Base-by-base conservation (phyloP, 2,888 invertebrate genomes). In the Eupsilia transversa region DNA sequence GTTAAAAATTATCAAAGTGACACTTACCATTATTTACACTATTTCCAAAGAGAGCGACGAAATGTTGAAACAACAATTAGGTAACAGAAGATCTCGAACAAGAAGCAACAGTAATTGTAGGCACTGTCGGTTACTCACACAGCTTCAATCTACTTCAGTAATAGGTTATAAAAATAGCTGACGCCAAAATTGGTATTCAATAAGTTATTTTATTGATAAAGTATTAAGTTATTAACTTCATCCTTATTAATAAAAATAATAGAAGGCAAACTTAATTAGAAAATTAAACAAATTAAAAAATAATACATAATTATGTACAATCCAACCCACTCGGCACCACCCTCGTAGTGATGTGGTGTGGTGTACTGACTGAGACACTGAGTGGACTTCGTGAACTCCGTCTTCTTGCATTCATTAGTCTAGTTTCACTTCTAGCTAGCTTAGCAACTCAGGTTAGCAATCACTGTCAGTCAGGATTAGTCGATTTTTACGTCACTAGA, bases 151-250 rank as follows among this genome's bases (percentile, higher is more conserved):
- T 90, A 89, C 86, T 89, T 77, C 80, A 91, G 91, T 91, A 86
- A 77, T 93, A 95, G 95, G 95, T 95, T 95, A 95, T 93, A 93
- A 94, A 94, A 93, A 94, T 93, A 93, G 92, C 89, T 90, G 88
- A 89, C 87, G 88, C 82, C 83, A 85, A 88, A 81, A 72, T 79
- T 77, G 74, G 71, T 75, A 78, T 83, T 82, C 82, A 60, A 69
- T 76, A 59, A 73, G 76, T 79, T 74, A 75, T 79, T 79, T 73
- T 79, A 78, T 82, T 79, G 65, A 68, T 72, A 67, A 60, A 78
- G 70, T 81, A 82, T 74, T 59, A 72, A 64, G 68, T 67, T 77
- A 86, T 79, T 69, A 83, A 81, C 79, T 78, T 84, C 81, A 83
- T 85, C 63, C 69, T 74, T 85, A 79, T 60, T 80, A 72, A 71